These are phyloP conservation scores for Troilus luridus DNA, from an alignment of 2,888 invertebrate species.

Conservation along the genomic window DNA sequence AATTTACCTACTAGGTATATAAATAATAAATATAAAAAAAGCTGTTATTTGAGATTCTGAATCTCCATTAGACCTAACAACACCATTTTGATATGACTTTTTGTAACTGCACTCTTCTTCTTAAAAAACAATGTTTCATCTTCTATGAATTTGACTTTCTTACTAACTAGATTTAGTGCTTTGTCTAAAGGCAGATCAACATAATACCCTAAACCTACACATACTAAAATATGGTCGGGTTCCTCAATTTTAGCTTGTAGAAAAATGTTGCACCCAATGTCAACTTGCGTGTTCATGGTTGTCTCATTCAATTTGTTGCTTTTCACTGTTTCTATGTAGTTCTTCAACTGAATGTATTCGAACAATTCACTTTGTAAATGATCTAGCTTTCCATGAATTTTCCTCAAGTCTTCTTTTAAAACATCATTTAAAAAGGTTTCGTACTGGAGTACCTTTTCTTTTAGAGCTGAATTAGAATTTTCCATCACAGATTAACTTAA, in stretches of 20 bases:
- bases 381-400: conserved; percentile 75
- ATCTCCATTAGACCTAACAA: conserved; percentile 79
- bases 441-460: conserved; percentile 72
- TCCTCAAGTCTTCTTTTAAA: conserved; percentile 79
- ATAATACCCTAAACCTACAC: conserved; percentile 83
- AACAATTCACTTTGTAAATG: conserved; percentile 77
- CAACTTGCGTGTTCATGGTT: conserved; percentile 79
- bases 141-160: conserved; percentile 78
- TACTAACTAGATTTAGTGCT: conserved; percentile 79
- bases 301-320: conserved; percentile 73
- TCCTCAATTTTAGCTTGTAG: conserved; percentile 82
- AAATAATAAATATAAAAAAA: background rate
- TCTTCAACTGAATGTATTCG: conserved; percentile 82
- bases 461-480: background rate
- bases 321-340: conserved; percentile 77
- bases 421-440: conserved; percentile 86
- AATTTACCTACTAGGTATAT: background rate
- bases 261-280: conserved; percentile 88
- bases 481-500: conserved; percentile 10
- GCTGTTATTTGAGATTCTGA: conserved; percentile 60
- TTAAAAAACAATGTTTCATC: conserved; percentile 76
- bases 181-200: conserved; percentile 81
- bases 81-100: conserved; percentile 84
- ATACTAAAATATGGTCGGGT: conserved; percentile 77
- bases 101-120: conserved; percentile 79